Evolutionary conservation across 2,797 vertebrate species (phyloP), one percentile per base, ranked within the genome.

Genomic region (Gallirallus australis): DNA sequence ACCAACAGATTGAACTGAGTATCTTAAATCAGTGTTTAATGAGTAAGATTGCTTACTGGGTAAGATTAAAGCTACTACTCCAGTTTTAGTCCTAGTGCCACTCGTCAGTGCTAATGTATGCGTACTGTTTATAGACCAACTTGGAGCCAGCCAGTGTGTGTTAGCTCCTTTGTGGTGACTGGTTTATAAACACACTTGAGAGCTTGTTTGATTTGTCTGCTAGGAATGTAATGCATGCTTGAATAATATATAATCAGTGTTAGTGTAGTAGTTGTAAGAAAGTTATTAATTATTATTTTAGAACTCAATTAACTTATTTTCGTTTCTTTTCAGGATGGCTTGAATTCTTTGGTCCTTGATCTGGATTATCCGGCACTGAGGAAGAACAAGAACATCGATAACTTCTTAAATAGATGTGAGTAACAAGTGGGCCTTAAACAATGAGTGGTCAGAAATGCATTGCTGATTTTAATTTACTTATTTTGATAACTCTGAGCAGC

Each of bases 321-420:
- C 83, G 54, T 92, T 97, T 84, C 35, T 84, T 68, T 96, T 98
- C 94, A 99, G 99, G 99, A 99, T 98, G 99, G 99, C 86, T 98
- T 99, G 97, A 99, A 99, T 85, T 99, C 99, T 78, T 95, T 99
- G 98, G 99, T 99, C 93, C 98, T 99, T 96, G 99, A 99, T 98
- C 97, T 99, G 98, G 99, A 99, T 98, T 99, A 99, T 97, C 99
- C 99, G 54, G 99, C 99, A 2, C 98, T 99, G 89, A 99, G 99
- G 94, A 99, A 99, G 98, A 99, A 99, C 98, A 99, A 99, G 98
- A 99, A 99, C 97, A 99, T 99, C 7, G 99, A 99, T 96, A 99
- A 99, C 93, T 99, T 99, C 97, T 96, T 99, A 97, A 99, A 99
- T 97, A 98, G 99, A 99, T 99, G 99, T 99, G 97, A 99, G 99